Evolutionary conservation across 2,797 vertebrate genomes (phyloP).

Genomic region (Notamacropus eugenii): DNA sequence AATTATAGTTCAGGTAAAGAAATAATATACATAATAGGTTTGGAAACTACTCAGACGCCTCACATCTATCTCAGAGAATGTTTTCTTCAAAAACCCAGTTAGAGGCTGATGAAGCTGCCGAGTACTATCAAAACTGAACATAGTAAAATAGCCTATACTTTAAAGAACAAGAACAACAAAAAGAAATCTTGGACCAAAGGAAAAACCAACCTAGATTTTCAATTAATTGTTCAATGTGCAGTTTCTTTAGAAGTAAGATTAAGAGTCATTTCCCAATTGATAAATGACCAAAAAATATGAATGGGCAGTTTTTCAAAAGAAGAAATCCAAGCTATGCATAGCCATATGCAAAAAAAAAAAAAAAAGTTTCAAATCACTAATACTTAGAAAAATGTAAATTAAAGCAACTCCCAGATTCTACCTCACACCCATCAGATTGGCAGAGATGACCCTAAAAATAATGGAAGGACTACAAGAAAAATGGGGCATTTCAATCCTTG

Average conservation of each 20-base stretch:
- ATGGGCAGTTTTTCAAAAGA: neutral
- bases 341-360: neutral
- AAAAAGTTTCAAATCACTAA: neutral
- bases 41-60: no score
- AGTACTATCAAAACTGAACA: no score
- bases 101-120: no score
- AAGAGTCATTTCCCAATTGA: neutral
- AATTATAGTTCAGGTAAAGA: no score
- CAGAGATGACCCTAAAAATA: neutral
- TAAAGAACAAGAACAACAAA: no score
- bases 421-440: no score
- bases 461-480: neutral
- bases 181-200: no score
- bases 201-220: neutral
- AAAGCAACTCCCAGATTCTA: neutral
- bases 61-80: no score
- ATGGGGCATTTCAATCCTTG: neutral
- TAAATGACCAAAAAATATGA: neutral
- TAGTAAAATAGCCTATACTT: no score
- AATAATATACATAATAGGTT: no score
- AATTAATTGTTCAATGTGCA: neutral
- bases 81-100: no score
- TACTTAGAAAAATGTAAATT: neutral
- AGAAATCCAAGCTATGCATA: neutral
- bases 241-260: neutral